Evolutionary conservation across 2,113 vertebrate species (phyloP).

Genomic region (Mormyrus lacerda): DNA sequence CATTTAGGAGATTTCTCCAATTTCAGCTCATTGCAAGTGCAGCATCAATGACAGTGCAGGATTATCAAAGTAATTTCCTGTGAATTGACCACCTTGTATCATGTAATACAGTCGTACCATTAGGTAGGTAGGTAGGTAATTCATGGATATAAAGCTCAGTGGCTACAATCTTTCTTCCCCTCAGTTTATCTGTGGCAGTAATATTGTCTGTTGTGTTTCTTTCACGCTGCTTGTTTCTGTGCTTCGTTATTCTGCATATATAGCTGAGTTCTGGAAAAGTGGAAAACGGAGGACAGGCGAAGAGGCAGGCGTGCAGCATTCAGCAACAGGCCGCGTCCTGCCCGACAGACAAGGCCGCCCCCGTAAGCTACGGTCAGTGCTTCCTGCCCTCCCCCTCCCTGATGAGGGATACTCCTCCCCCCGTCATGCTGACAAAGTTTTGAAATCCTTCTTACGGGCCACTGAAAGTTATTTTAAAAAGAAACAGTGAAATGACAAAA

Average conservation of each 20-base stretch:
- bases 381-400: background rate
- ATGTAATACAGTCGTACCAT: background rate
- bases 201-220: background rate
- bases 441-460: background rate
- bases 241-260: background rate
- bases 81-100: background rate
- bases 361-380: background rate
- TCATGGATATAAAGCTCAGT: background rate
- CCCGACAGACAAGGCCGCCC: background rate
- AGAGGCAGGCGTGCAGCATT: background rate
- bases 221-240: background rate
- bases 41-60: background rate
- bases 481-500: background rate
- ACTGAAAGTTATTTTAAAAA: background rate
- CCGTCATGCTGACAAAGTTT: background rate
- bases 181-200: background rate
- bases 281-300: background rate
- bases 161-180: background rate
- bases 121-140: background rate
- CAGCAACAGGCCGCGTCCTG: background rate
- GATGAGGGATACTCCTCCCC: background rate
- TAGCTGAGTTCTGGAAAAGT: background rate
- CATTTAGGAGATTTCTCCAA: background rate
- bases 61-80: background rate
- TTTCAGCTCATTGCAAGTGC: background rate